Percentiles rank a stretch among this genome's conserved stretches.
These are phyloP conservation scores for Andrena chrysosceles DNA, from an alignment of 2,888 invertebrate genomes.

Conservation along the genomic window DNA sequence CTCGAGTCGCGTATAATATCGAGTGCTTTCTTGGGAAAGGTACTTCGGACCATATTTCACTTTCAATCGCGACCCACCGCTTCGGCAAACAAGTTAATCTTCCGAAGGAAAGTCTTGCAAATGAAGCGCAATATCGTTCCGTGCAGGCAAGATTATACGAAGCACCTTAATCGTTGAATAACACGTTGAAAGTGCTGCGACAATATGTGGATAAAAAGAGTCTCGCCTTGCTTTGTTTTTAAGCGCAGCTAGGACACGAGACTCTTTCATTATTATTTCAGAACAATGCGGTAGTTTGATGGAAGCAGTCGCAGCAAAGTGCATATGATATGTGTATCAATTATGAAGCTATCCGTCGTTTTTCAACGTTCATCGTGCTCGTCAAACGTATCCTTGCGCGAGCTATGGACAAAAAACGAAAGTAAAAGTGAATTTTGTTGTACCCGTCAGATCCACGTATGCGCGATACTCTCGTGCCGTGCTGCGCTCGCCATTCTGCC, in stretches of 20 bases:
- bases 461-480: conserved; percentile 29
- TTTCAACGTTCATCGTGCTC: conserved; percentile 2
- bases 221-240: neutral
- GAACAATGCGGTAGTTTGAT: neutral
- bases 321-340: neutral
- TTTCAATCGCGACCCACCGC: neutral
- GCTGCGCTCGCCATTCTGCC: conserved; percentile 50
- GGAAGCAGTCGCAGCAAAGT: neutral
- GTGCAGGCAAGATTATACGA: neutral
- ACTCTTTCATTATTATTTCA: neutral
- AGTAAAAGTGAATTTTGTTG: conserved; percentile 9
- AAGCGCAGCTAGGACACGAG: neutral
- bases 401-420: neutral
- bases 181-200: too few species aligned
- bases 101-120: neutral
- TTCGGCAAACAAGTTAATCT: neutral
- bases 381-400: neutral
- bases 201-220: neutral
- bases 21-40: neutral
- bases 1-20: neutral
- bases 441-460: conserved; percentile 24
- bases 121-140: conserved; percentile 6
- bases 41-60: neutral
- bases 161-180: neutral
- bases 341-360: neutral